These are phyloP conservation scores for Trichopria drosophilae DNA, from an alignment of 2,888 invertebrate species.

Conservation along the genomic window DNA sequence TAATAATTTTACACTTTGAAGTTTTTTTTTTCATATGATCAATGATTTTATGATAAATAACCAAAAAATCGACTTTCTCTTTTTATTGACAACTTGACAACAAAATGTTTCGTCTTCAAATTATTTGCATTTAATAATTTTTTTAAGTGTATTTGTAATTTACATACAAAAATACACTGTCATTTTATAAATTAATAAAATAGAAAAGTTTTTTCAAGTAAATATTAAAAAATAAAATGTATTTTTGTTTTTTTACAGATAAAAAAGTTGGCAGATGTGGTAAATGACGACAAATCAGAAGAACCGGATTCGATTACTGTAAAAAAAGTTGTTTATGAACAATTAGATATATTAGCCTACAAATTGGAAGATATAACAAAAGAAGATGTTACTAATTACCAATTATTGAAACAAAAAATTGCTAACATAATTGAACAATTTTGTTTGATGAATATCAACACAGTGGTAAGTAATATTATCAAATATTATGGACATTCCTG, in stretches of 20 bases:
- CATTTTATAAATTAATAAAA: background rate
- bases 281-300: conserved; percentile 28
- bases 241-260: conserved; percentile 39
- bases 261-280: conserved; percentile 39
- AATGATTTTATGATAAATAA: too few species aligned
- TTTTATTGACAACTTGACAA: too few species aligned
- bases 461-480: conserved; percentile 38
- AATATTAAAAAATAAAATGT: background rate
- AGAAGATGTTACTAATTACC: conserved; percentile 42
- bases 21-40: background rate
- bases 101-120: background rate
- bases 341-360: conserved; percentile 41
- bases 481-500: background rate
- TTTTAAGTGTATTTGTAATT: background rate
- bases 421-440: conserved; percentile 44
- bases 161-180: background rate
- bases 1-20: background rate
- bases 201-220: background rate
- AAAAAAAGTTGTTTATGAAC: conserved; percentile 43
- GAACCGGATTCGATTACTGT: conserved; percentile 33
- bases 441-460: conserved; percentile 41
- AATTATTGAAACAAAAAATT: conserved; percentile 46
- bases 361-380: conserved; percentile 45
- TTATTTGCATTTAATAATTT: background rate
- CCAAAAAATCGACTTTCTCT: too few species aligned